These are phyloP conservation scores for Propsilocerus akamusi DNA, from an alignment of 1,140 invertebrate species.

Conservation along the genomic window DNA sequence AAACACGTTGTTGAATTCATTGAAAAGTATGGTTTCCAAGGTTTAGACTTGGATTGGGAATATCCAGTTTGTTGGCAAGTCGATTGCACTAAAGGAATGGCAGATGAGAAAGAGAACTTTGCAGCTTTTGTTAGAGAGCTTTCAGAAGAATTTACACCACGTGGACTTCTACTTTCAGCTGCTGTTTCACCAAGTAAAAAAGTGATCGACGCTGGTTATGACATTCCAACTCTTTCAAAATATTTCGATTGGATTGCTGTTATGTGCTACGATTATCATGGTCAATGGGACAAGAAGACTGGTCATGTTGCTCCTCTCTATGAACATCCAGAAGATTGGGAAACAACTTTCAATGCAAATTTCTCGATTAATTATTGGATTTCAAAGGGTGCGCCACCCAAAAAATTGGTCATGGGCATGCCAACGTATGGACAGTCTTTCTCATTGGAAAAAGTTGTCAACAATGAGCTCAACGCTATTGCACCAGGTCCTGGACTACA, in stretches of 20 bases:
- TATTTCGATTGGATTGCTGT: conserved; percentile 76
- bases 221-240: conserved; percentile 44
- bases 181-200: conserved; percentile 70
- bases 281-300: conserved; percentile 78
- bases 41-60: conserved; percentile 79
- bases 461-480: conserved; percentile 42
- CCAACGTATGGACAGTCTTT: conserved; percentile 74
- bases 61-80: conserved; percentile 56
- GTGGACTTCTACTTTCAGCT: conserved; percentile 51
- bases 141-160: conserved; percentile 44
- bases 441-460: conserved; percentile 38
- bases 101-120: conserved; percentile 57
- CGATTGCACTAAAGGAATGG: conserved; percentile 56
- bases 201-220: conserved; percentile 63
- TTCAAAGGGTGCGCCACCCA: conserved; percentile 45
- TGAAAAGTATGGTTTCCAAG: conserved; percentile 65
- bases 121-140: conserved; percentile 49
- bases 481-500: conserved; percentile 55
- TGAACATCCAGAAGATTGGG: conserved; percentile 44
- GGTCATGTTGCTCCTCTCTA: conserved; percentile 76
- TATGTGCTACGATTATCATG: conserved; percentile 83
- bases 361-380: conserved; percentile 70
- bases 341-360: conserved; percentile 62
- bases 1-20: conserved; percentile 53
- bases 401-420: conserved; percentile 64